Evolutionary conservation across 2,797 vertebrate species (phyloP), one percentile per base, ranked within the genome.

Genomic region (Diplodus sargus): DNA sequence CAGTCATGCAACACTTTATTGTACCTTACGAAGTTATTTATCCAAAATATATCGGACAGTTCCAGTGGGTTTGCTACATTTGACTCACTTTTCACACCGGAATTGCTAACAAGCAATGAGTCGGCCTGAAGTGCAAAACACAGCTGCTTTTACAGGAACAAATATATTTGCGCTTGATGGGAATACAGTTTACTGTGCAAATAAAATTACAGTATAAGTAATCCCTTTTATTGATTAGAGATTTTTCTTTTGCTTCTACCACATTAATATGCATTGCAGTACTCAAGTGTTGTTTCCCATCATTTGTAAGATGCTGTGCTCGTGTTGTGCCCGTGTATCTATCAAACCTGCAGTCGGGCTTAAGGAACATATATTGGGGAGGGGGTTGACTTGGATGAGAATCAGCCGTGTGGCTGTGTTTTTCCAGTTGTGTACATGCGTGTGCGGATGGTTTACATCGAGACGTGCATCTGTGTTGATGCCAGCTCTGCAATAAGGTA

Each of bases 401-500:
- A 51, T 83, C 69, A 74, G 62, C 70, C 13, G 4, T 48, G 73
- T 16, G 62, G 42, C 6, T 15, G 34, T 78, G 70, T 80, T 89
- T 90, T 90, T 85, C 74, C 82, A 89, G 53, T 88, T 80, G 84
- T 88, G 72, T 86, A 69, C 73, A 70, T 81, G 64, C 6, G 12
- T 76, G 68, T 84, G 82, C 72, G 84, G 45, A 49, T 81, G 81
- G 74, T 89, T 85, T 85, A 80, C 79, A 61, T 67, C 10, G 47
- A 66, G 72, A 28, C 14, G 15, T 82, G 79, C 14, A 42, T 71
- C 69, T 61, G 60, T 6, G 25, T 28, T 28, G 56, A 64, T 90
- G 83, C 70, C 77, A 77, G 70, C n/a, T 28, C 57, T 58, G 57
- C 80, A 86, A 65, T 88, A 90, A 76, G 89, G 86, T 89, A 91